These are phyloP conservation scores for Pilophorus perplexus DNA, from an alignment of 2,888 invertebrate species.

Conservation along the genomic window DNA sequence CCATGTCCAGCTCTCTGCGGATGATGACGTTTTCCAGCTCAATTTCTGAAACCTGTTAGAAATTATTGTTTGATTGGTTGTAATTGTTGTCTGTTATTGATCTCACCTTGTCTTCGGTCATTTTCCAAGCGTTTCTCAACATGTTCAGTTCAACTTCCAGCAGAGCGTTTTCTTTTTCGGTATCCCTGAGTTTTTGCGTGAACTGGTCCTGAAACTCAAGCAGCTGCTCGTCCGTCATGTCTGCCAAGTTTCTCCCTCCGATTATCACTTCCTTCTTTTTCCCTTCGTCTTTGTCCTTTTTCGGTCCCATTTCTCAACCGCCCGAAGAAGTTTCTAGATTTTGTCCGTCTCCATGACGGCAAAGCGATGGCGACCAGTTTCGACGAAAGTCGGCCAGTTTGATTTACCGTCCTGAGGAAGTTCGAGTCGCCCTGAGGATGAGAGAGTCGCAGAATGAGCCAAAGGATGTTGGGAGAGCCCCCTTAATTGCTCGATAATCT, in stretches of 20 bases:
- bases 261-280: constrained; percentile 30
- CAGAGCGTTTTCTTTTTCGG: constrained; percentile 26
- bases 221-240: constrained; percentile 24
- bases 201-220: constrained; percentile 13
- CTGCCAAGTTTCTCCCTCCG: constrained; percentile 5
- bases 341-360: background rate
- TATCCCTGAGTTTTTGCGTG: background rate
- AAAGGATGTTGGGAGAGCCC: too few species aligned
- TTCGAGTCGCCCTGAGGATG: background rate
- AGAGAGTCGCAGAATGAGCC: too few species aligned
- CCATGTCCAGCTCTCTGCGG: constrained; percentile 16
- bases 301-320: constrained; percentile 29
- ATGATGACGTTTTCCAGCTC: constrained; percentile 33
- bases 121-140: constrained; percentile 35
- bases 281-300: background rate
- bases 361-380: background rate
- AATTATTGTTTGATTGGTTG: too few species aligned
- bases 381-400: background rate
- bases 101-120: constrained; percentile 20
- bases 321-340: background rate
- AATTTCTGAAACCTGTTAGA: too few species aligned
- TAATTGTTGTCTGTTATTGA: too few species aligned
- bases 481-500: background rate
- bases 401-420: background rate
- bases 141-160: constrained; percentile 27